Conservation (phyloP, 2,888 invertebrate species). For the Parelbella ahira region DNA sequence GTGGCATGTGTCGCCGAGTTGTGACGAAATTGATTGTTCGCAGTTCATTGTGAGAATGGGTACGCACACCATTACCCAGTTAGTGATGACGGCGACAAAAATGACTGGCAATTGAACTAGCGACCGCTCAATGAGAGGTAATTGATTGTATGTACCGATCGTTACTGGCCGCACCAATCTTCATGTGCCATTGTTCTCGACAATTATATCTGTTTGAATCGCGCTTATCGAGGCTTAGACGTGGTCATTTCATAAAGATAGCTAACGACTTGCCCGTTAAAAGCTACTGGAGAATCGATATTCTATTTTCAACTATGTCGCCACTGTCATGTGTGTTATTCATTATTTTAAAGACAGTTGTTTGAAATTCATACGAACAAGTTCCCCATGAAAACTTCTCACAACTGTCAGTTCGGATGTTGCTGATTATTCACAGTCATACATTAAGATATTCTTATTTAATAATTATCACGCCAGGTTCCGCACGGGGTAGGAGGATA, state of each 20-base stretch:
- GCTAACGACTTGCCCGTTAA: conserved; percentile 10
- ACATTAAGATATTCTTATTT: too few species aligned
- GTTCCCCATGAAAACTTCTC: too few species aligned
- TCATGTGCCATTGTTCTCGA: conserved; percentile 41
- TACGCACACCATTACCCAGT: conserved; percentile 39
- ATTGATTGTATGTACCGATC: conserved; percentile 61
- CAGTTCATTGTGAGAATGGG: conserved; percentile 20
- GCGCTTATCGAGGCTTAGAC: not conserved
- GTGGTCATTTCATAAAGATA: conserved; percentile 14
- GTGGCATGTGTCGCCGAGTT: conserved; percentile 13
- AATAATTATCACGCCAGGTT: too few species aligned
- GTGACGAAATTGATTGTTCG: conserved; percentile 24
- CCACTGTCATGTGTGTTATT: conserved; percentile 2
- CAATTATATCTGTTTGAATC: conserved; percentile 12
- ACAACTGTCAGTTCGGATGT: too few species aligned
- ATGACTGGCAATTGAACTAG: conserved; percentile 65
- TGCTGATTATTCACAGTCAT: too few species aligned
- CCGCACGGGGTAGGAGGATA: too few species aligned
- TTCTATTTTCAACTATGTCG: conserved; percentile 21
- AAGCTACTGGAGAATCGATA: conserved; percentile 22
- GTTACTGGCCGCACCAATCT: conserved; percentile 47
- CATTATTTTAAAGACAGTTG: too few species aligned
- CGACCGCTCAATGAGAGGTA: conserved; percentile 68
- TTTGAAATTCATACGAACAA: too few species aligned
- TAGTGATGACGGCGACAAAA: conserved; percentile 47